Evolutionary conservation across 2,888 invertebrate genomes (phyloP).

Genomic region (Acrobasis repandana): DNA sequence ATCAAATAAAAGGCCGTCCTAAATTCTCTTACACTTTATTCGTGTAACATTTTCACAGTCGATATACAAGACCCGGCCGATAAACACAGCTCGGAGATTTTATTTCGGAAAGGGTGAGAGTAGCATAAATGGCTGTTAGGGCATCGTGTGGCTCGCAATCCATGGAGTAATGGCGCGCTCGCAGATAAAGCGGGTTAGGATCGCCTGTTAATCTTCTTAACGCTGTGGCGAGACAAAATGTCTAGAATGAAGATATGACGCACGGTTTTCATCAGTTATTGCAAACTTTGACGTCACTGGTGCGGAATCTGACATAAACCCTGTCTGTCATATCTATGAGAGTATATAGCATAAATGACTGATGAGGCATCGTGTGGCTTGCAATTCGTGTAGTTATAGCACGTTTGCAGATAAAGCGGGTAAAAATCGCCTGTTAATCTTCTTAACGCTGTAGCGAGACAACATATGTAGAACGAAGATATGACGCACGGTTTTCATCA

Average conservation of each 20-base stretch:
- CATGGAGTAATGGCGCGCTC: neutral
- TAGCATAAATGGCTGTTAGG: neutral
- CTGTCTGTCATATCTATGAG: neutral
- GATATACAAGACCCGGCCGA: constrained; percentile 1
- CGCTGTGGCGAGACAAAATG: neutral
- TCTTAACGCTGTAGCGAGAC: neutral
- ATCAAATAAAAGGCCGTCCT: neutral
- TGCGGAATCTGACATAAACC: no score
- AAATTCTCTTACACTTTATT: constrained; percentile 5
- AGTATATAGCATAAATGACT: neutral
- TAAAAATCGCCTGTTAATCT: neutral
- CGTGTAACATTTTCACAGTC: constrained; percentile 9
- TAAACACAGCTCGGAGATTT: constrained; percentile 6
- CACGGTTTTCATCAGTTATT: no score
- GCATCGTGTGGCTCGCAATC: neutral
- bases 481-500: no score
- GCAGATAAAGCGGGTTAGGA: neutral
- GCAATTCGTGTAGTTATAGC: neutral
- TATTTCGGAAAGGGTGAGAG: constrained; percentile 3
- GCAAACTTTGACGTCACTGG: no score
- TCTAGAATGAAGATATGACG: neutral
- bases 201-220: constrained; percentile 1
- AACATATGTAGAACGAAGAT: neutral
- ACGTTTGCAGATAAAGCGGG: neutral
- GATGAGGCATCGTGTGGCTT: neutral